Conservation (phyloP, 2,113 vertebrate genomes). For the Corythornis cristatus region DNA sequence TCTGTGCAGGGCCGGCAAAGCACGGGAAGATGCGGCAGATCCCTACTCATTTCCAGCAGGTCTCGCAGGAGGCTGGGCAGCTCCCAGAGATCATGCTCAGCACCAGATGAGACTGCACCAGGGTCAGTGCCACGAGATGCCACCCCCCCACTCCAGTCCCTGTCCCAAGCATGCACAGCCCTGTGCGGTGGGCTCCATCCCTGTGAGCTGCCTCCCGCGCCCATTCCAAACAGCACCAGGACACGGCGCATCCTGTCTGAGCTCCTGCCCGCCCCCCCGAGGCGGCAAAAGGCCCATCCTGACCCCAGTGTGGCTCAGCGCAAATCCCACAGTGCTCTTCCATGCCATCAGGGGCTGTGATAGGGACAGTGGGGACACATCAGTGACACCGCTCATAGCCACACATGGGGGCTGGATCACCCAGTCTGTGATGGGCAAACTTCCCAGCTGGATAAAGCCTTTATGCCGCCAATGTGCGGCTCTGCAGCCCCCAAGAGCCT, state of each 20-base stretch:
- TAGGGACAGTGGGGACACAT: rapidly evolving
- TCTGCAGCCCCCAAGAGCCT: background rate
- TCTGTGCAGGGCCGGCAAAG: background rate
- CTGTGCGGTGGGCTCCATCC: background rate
- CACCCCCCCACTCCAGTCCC: background rate
- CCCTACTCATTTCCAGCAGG: background rate
- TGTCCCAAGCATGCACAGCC: background rate
- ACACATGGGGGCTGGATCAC: rapidly evolving
- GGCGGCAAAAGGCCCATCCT: background rate
- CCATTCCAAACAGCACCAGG: rapidly evolving
- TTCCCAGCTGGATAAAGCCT: background rate
- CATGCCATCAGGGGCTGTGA: background rate
- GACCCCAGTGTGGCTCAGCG: background rate
- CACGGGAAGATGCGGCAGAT: background rate
- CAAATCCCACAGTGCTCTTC: background rate
- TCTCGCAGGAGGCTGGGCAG: background rate
- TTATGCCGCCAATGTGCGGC: background rate
- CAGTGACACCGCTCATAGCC: background rate
- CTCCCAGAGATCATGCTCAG: background rate
- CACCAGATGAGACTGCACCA: background rate
- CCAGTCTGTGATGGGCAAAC: background rate
- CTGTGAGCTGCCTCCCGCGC: background rate
- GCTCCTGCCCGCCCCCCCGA: background rate
- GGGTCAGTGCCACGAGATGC: background rate
- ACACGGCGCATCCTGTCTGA: background rate